Evolutionary conservation across 2,113 vertebrate genomes (phyloP).

Genomic region (Sarotherodon lohbergeri): DNA sequence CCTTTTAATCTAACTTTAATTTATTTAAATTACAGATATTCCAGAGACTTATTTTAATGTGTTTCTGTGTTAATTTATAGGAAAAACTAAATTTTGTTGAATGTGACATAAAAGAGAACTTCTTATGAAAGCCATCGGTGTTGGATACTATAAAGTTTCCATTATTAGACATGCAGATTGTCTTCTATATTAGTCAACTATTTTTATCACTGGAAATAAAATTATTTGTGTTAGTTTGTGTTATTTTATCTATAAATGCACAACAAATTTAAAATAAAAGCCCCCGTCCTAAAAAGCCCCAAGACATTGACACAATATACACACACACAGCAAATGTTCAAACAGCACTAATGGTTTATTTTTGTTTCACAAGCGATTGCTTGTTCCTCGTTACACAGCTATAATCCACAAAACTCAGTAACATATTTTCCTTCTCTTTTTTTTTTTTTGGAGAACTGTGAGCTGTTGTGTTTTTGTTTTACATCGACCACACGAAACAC

Average conservation of each 20-base stretch:
- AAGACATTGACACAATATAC: background rate
- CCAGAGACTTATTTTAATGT: background rate
- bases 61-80: background rate
- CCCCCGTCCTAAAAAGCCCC: fast-evolving
- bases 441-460: background rate
- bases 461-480: background rate
- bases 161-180: background rate
- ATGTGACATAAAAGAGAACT: background rate
- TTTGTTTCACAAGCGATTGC: background rate
- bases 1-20: background rate
- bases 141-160: background rate
- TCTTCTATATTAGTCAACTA: background rate
- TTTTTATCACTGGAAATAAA: constrained; percentile 46
- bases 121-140: background rate
- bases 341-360: constrained; percentile 48
- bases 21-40: background rate
- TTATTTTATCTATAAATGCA: background rate
- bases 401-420: background rate
- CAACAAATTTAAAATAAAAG: background rate
- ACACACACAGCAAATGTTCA: background rate
- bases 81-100: background rate
- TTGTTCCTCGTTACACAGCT: constrained; percentile 5
- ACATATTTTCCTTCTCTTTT: background rate
- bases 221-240: constrained; percentile 24
- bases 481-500: constrained; percentile 20